Conservation (phyloP, 2,888 invertebrate species). For the Stictocephala bisonia region DNA sequence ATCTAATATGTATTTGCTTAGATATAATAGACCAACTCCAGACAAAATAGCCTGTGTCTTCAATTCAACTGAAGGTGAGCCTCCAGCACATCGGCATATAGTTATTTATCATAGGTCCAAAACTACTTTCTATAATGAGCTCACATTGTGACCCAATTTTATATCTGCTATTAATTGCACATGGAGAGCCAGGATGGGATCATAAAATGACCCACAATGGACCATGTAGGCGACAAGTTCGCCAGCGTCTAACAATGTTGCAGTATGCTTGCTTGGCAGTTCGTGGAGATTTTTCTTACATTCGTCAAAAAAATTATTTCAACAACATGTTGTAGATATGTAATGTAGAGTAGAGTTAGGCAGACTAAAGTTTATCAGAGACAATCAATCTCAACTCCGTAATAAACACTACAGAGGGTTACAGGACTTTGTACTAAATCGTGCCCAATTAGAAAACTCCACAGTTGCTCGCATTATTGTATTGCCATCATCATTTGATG, state of each 20-base stretch:
- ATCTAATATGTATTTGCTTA: no score
- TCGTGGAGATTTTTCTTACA: slow-evolving; percentile 42
- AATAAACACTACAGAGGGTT: not conserved
- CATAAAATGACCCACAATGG: slow-evolving; percentile 20
- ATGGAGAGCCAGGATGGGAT: slow-evolving; percentile 34
- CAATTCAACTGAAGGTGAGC: slow-evolving; percentile 1
- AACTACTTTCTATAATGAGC: slow-evolving; percentile 42
- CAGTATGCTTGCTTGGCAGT: slow-evolving; percentile 37
- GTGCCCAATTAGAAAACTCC: not conserved
- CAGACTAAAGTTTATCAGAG: not conserved
- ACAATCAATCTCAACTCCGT: slow-evolving; percentile 1
- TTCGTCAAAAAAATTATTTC: not conserved
- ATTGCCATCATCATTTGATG: slow-evolving; percentile 37
- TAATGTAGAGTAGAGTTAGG: slow-evolving; percentile 8
- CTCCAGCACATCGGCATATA: slow-evolving; percentile 4
- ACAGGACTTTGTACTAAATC: not conserved
- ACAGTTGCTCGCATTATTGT: slow-evolving; percentile 16
- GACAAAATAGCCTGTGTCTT: not conserved
- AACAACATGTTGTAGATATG: slow-evolving; percentile 5
- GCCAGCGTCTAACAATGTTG: not conserved
- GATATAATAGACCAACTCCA: not conserved
- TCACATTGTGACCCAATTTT: slow-evolving; percentile 35
- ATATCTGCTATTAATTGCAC: slow-evolving; percentile 39
- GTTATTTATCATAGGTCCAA: slow-evolving; percentile 18
- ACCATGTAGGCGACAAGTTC: not conserved